Conservation (phyloP, 2,888 invertebrate genomes). For the Psylliodes chrysocephalus region DNA sequence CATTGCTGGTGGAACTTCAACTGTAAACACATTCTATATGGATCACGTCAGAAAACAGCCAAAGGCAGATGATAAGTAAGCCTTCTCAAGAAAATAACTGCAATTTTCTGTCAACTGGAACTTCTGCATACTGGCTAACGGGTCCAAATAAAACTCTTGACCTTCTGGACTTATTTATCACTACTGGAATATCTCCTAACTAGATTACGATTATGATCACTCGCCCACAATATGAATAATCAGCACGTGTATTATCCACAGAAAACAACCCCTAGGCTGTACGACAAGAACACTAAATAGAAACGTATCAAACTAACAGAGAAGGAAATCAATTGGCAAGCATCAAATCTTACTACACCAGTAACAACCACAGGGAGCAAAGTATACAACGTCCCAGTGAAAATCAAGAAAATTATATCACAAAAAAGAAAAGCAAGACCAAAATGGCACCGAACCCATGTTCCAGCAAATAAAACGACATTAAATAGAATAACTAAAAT, state of each 20-base stretch:
- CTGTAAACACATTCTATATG: background rate
- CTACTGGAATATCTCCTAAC: background rate
- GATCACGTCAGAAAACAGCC: background rate
- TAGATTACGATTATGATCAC: background rate
- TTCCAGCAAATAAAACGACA: slow-evolving; percentile 6
- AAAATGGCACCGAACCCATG: slow-evolving; percentile 17
- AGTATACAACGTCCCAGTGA: background rate
- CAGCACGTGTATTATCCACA: background rate
- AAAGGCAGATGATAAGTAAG: background rate
- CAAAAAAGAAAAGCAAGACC: slow-evolving; percentile 16
- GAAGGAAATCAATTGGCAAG: background rate
- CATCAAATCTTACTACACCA: background rate
- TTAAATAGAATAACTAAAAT: too few species aligned
- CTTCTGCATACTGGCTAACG: background rate
- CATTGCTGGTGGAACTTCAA: background rate
- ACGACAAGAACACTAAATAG: background rate
- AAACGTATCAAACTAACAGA: slow-evolving; percentile 4
- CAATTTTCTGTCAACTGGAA: background rate
- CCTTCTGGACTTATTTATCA: slow-evolving; percentile 3
- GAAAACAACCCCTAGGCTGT: background rate
- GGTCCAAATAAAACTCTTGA: background rate
- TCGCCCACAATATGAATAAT: background rate
- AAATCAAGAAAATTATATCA: slow-evolving; percentile 5
- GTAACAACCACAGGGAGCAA: background rate
- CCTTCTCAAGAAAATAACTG: background rate